Base-by-base conservation (phyloP, 2,888 invertebrate genomes). In the Tigriopus californicus region DNA sequence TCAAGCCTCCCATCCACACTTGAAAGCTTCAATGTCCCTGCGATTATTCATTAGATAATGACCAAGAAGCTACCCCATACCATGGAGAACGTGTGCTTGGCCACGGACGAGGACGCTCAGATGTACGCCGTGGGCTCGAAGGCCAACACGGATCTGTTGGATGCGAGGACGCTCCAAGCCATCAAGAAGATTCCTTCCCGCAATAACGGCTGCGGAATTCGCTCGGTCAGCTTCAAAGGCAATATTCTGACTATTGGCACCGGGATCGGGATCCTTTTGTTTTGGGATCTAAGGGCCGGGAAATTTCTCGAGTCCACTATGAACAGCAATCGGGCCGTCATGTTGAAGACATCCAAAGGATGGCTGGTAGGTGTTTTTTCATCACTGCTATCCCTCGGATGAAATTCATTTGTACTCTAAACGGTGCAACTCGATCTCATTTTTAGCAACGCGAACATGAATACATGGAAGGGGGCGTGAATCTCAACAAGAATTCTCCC, bases 51-150 rank as follows among this genome's bases (percentile, higher is more conserved):
- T 20, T 67, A 77, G 76, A 88, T 84, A 68, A 77, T 86, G 66
- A 86, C 87, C 6, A 75, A 85, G 60, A 88, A 88, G 71, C 75
- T 94, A 67, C 88, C 87, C 1, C 86, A 88, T 61, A 83, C 84
- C 63, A 85, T 87, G 71, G 94, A 94, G 72, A 90, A 91, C 69
- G 92, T 92, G 41, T 94, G 94, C 68, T 77, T 94, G 67, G 85
- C 90, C 41, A 86, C 80, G 1, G 83, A 90, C 71, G 83, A 83
- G 61, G 82, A 82, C 67, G 86, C 86, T 22, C 66, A 68, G 11
- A 74, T 92, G 48, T 94, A 94, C 72, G 92, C 91, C 1, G 85
- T 94, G 51, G 95, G 94, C 1, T 92, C 92, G 68, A 83, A 89
- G 65, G 91, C 91, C 1, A 89, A 91, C 70, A 89, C 92, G 0